A percentile compares a stretch with the other conserved stretches of the same genome.
These are phyloP conservation scores for Agriopis marginaria DNA, from an alignment of 2,888 invertebrate genomes.

Conservation along the genomic window DNA sequence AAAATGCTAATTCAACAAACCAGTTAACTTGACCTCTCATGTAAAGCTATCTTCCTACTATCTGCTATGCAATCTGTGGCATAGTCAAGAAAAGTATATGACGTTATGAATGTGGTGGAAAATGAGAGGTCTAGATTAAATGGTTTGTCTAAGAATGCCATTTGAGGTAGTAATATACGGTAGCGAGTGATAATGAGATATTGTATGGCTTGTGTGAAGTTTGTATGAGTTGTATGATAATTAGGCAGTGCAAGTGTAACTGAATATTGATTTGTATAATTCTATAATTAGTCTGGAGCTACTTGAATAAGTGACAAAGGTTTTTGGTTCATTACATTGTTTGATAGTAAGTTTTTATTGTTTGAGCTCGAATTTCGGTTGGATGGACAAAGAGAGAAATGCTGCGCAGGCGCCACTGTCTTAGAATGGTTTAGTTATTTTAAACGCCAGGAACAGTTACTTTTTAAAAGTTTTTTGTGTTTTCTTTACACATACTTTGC, in stretches of 20 bases:
- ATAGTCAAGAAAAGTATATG: conserved; percentile 29
- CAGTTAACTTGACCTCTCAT: conserved; percentile 45
- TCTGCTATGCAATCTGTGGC: not conserved
- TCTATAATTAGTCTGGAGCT: conserved; percentile 32
- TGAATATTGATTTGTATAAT: conserved; percentile 40
- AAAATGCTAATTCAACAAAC: conserved; percentile 41
- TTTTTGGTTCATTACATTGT: conserved; percentile 28
- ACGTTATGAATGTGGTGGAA: conserved; percentile 12
- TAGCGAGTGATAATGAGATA: conserved; percentile 50
- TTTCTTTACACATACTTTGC: not conserved
- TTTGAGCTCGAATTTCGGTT: conserved; percentile 13
- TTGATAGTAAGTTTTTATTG: conserved; percentile 20
- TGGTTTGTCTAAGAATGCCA: conserved; percentile 45
- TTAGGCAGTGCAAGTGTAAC: conserved; percentile 30
- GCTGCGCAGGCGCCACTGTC: conserved; percentile 19
- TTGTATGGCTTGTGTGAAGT: conserved; percentile 27
- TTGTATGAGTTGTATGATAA: conserved; percentile 32
- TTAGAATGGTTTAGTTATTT: not conserved
- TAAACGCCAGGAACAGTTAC: not conserved
- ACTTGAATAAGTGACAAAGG: conserved; percentile 35
- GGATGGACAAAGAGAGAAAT: conserved; percentile 3
- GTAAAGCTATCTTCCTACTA: conserved; percentile 14
- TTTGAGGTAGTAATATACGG: conserved; percentile 47
- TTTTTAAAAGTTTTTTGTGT: too few relatives aligned
- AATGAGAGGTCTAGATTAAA: conserved; percentile 29